A percentile compares a stretch with the other conserved stretches of the same genome.
Evolutionary conservation across 2,797 vertebrate genomes (phyloP).

Genomic region (Choloepus didactylus): DNA sequence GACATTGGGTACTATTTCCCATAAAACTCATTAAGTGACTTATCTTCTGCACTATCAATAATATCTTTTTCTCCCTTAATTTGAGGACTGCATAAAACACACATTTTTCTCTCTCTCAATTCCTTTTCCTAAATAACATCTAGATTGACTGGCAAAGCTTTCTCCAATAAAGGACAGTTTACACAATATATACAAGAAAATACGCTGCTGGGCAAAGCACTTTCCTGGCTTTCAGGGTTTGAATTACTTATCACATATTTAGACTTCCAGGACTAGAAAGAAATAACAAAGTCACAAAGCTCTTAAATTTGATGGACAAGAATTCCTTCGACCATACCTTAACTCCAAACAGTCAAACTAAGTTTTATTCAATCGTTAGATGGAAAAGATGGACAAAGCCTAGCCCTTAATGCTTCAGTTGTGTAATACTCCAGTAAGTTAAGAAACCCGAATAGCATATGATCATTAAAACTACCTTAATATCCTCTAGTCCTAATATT

Average conservation of each 20-base stretch:
- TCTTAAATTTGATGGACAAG: conserved; percentile 35
- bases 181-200: conserved; percentile 6
- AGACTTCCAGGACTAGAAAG: not conserved
- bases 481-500: not conserved
- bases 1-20: not conserved
- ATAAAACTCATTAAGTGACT: conserved; percentile 4
- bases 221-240: conserved; percentile 1
- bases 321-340: conserved; percentile 18
- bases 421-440: not conserved
- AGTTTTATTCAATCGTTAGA: not conserved
- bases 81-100: not conserved
- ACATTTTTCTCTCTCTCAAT: not conserved
- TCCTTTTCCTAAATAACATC: conserved; percentile 23
- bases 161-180: conserved; percentile 6
- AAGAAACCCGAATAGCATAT: not conserved
- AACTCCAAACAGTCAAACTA: conserved; percentile 17
- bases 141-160: not conserved
- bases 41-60: not conserved
- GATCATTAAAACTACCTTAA: not conserved
- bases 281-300: conserved; percentile 42
- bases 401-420: not conserved
- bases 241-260: not conserved
- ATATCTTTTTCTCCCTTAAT: not conserved
- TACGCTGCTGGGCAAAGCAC: not conserved
- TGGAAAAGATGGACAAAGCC: conserved; percentile 26